Evolutionary conservation across 2,797 vertebrate species (phyloP).

Genomic region (Notoglanidium macrostoma): DNA sequence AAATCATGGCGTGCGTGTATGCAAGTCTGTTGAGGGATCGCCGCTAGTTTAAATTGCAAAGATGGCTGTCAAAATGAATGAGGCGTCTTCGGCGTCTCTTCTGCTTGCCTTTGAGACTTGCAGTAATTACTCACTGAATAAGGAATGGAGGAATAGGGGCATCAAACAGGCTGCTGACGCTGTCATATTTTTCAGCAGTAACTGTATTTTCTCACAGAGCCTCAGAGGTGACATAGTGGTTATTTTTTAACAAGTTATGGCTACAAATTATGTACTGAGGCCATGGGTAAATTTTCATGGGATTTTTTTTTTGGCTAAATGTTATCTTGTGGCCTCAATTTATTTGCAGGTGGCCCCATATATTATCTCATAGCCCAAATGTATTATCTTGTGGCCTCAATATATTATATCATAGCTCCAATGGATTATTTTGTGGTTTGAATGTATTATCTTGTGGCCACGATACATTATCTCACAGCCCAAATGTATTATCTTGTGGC

Average conservation of each 20-base stretch:
- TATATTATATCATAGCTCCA: no score
- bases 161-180: slow-evolving; percentile 53
- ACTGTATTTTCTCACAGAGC: slow-evolving; percentile 28
- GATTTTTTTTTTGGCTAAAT: not conserved
- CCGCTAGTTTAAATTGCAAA: slow-evolving; percentile 57
- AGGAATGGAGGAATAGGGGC: slow-evolving; percentile 11
- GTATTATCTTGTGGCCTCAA: not conserved
- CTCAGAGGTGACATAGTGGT: not conserved
- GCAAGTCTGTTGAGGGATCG: slow-evolving; percentile 54
- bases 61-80: slow-evolving; percentile 54
- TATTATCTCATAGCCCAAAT: not conserved
- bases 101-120: slow-evolving; percentile 53
- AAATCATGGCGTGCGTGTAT: slow-evolving; percentile 55
- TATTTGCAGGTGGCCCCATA: not conserved
- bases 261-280: not conserved
- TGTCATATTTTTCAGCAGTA: slow-evolving; percentile 51
- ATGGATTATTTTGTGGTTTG: not conserved
- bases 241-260: not conserved
- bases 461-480: not conserved
- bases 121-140: slow-evolving; percentile 58
- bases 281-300: not conserved
- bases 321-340: not conserved
- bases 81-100: slow-evolving; percentile 51
- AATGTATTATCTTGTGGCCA: not conserved
- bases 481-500: not conserved